These are phyloP conservation scores for Erpobdella octoculata DNA, from an alignment of 2,888 invertebrate species.

Conservation along the genomic window DNA sequence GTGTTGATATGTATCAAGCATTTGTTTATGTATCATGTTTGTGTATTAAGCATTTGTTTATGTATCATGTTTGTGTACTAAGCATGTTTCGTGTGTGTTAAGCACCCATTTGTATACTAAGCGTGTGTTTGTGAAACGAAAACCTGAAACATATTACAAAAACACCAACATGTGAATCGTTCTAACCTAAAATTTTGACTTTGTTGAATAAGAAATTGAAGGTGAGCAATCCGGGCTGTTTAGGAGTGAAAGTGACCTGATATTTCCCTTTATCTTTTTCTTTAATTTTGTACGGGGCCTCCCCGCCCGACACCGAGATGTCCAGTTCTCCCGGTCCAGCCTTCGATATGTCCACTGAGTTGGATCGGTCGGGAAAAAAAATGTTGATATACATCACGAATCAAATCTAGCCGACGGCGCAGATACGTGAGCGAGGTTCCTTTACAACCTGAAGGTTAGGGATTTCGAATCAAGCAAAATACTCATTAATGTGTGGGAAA, in stretches of 20 bases:
- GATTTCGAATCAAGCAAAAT: too few species aligned
- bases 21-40: too few species aligned
- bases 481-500: not conserved
- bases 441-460: too few species aligned
- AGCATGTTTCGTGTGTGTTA: not conserved
- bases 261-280: slow-evolving; percentile 62
- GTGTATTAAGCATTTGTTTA: too few species aligned
- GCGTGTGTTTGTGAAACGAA: not conserved
- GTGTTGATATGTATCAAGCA: too few species aligned
- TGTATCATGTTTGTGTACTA: not conserved
- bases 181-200: slow-evolving; percentile 14
- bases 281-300: slow-evolving; percentile 63
- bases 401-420: too few species aligned
- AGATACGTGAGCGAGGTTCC: too few species aligned
- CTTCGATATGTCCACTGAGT: slow-evolving; percentile 54
- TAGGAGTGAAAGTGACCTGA: slow-evolving; percentile 73
- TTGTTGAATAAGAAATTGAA: slow-evolving; percentile 22
- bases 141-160: not conserved
- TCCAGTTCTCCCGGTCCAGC: slow-evolving; percentile 97
- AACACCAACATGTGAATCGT: not conserved
- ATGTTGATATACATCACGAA: too few species aligned
- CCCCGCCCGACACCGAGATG: slow-evolving; percentile 93
- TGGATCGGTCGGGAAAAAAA: slow-evolving; percentile 14
- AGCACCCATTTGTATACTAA: not conserved
- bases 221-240: slow-evolving; percentile 4